Evolutionary conservation across 2,113 vertebrate species (phyloP), one percentile per base, ranked within the genome.

Genomic region (Rhinolophus ferrumequinum): DNA sequence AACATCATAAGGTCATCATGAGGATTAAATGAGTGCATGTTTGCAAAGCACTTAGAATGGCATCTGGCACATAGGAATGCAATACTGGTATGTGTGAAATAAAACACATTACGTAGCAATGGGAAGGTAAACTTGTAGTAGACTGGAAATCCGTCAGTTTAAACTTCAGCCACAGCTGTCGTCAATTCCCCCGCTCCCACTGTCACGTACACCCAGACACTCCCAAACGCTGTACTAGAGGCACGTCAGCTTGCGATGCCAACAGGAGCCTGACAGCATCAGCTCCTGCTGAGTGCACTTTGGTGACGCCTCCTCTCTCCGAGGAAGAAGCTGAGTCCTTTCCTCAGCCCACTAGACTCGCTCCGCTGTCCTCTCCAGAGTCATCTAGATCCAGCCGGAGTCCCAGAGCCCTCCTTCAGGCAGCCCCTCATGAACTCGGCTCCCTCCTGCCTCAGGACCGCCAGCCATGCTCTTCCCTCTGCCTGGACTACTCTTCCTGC

Each of bases 291-390:
- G 52, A 47, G 38, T 10, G 21, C 0, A 3, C 21, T 16, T n/a
- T 8, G 15, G 58, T 0, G 0, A 28, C 11, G 35, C 41, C 13
- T 54, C 54, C 0, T 7, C 22, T 8, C 24, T 85, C 80, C 6
- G 44, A n/a, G 54, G 24, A 58, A n/a, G 35, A 62, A 28, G 77
- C 6, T 13, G 30, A 1, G 44, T 52, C 60, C 38, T 58, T 12
- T 33, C n/a, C 33, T 16, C 33, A 22, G n/a, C 26, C 52, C 16
- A 2, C 1, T 5, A 38, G 60, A 26, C 70, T 64, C 30, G 22
- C 41, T 79, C 19, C 8, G 8, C 73, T 69, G 12, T 64, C 64
- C 13, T 58, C 18, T 38, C n/a, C 58, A 90, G 30, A 11, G 14
- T 86, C 64, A 35, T 83, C 28, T 44, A 22, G 72, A 83, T 33